Evolutionary conservation across 2,113 vertebrate genomes (phyloP).

Genomic region (Clinocottus analis): DNA sequence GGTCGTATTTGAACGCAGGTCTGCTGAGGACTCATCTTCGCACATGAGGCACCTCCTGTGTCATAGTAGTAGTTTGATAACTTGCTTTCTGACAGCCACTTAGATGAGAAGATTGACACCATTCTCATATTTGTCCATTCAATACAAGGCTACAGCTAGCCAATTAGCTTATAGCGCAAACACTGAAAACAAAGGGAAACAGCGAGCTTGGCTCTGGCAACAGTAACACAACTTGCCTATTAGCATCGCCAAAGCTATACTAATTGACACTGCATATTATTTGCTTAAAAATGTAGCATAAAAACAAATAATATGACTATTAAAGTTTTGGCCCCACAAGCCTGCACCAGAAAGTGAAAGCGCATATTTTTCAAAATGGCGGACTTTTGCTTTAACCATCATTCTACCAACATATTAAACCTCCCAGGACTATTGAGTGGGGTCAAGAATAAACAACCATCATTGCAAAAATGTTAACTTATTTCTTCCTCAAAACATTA

Average conservation of each 20-base stretch:
- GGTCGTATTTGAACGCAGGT: not conserved
- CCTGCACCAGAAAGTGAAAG: not conserved
- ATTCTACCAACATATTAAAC: not conserved
- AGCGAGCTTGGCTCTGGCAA: not conserved
- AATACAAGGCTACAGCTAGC: not conserved
- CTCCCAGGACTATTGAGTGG: not conserved
- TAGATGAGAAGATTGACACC: not conserved
- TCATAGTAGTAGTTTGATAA: no score
- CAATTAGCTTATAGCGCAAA: not conserved
- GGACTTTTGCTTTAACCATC: not conserved
- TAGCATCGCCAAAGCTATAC: not conserved
- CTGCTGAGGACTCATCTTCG: not conserved
- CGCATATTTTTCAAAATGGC: not conserved
- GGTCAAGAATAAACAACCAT: not conserved
- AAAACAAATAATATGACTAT: no score
- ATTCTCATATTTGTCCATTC: not conserved
- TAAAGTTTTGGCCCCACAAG: not conserved
- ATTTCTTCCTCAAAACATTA: not conserved
- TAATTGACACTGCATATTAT: not conserved
- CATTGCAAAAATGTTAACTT: not conserved
- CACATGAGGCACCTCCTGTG: not conserved
- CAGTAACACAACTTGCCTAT: not conserved
- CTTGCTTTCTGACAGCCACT: not conserved
- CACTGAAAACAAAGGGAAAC: not conserved
- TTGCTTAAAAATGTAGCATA: not conserved